Base-by-base conservation (phyloP, 2,797 vertebrate genomes). In the Pantherophis alleghaniensis region DNA sequence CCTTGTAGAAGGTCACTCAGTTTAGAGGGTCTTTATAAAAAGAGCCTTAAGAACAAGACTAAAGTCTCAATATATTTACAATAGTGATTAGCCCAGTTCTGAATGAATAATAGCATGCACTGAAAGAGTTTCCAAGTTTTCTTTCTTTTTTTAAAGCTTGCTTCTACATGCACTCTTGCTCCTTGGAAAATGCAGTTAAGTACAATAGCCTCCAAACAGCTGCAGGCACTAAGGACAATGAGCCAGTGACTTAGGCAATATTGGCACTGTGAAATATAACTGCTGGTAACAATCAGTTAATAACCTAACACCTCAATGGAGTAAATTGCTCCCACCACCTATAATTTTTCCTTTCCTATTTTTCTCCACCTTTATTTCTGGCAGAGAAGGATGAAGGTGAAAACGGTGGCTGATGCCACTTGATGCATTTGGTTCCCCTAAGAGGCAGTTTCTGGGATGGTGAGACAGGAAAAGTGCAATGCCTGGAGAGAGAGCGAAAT, bases 1-100 rank as follows among this genome's bases (percentile, higher is more conserved):
- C 53, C 92, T 96, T 92, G 92, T 60, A 63, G 28, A 92, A 96
- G 90, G 92, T 94, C 93, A 7, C 94, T 97, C 93, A 92, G 94
- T 94, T 94, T 93, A 94, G 93, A 96, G 95, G 28, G 90, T 93
- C 93, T 95, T 92, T 59, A 61, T 87, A 95, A 94, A 93, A 60
- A 87, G 16, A 94, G 94, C 88, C 94, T 93, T 94, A 95, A 94
- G 94, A 93, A 42, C 94, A 95, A 95, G 55, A 28, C 89, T 66
- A 94, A 94, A 96, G 60, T 91, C 69, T 93, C 94, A 90, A 95
- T 96, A 95, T 91, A 90, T 90, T 83, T 92, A 88, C 74, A 59
- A 90, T 86, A 86, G 86, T 91, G 87, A 53, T 42, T 42, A 42
- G 42, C 42, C 74, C 95, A 89, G 55, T 92, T 95, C 94, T 92